Conservation (phyloP, 2,888 invertebrate species). For the Eubasilissa splendida region DNA sequence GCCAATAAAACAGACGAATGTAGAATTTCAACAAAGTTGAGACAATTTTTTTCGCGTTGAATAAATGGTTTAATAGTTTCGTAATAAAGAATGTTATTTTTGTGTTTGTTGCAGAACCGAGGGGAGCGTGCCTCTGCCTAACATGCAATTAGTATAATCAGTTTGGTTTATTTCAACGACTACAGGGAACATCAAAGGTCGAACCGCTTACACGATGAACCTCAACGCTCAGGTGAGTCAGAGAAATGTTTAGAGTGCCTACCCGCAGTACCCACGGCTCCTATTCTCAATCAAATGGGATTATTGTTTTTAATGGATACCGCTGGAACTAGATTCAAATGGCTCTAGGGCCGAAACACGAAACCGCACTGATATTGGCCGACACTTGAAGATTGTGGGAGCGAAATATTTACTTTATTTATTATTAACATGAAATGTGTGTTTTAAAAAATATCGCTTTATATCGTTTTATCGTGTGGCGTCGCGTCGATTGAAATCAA, state of each 20-base stretch:
- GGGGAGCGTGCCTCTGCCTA: slow-evolving; percentile 4
- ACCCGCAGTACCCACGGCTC: neutral
- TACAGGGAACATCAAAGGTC: slow-evolving; percentile 19
- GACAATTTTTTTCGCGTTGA: no score
- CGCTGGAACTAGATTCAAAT: slow-evolving; percentile 1
- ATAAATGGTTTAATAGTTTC: neutral
- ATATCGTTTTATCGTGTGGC: no score
- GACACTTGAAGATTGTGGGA: no score
- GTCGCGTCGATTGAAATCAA: no score
- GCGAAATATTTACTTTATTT: no score
- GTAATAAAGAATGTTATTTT: slow-evolving; percentile 7
- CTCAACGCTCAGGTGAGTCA: slow-evolving; percentile 27
- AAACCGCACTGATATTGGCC: neutral
- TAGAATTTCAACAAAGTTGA: no score
- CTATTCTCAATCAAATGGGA: slow-evolving; percentile 3
- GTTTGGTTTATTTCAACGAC: slow-evolving; percentile 22
- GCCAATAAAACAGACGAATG: no score
- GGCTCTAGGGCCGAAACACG: neutral
- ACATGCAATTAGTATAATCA: slow-evolving; percentile 16
- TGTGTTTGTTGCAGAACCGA: neutral
- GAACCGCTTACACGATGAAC: neutral
- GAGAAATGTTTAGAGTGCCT: neutral
- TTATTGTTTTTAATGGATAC: slow-evolving; percentile 18
- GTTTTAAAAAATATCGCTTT: no score
- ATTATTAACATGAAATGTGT: no score